Percentiles rank a stretch among this genome's conserved stretches.
Evolutionary conservation across 2,113 vertebrate species (phyloP).

Genomic region (Pteropus alecto): DNA sequence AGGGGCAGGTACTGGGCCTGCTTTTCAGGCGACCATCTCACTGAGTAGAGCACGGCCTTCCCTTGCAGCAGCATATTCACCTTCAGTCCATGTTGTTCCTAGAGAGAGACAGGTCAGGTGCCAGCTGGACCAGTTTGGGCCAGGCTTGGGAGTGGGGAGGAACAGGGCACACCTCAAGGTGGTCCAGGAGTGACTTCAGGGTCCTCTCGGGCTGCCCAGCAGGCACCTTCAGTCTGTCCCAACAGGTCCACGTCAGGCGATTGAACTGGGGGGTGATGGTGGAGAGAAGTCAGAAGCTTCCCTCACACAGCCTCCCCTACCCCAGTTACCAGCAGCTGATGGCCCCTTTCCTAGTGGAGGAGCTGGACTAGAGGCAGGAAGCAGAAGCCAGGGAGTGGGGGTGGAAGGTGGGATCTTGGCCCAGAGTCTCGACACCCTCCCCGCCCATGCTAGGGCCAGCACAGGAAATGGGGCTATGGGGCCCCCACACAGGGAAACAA

Average conservation of each 20-base stretch:
- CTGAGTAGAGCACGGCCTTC: slow-evolving; percentile 49
- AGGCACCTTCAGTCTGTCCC: slow-evolving; percentile 85
- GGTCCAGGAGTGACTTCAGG: slow-evolving; percentile 85
- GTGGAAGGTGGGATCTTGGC: slow-evolving; percentile 61
- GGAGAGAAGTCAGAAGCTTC: neutral
- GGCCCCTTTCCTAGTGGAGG: slow-evolving; percentile 53
- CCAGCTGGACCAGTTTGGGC: neutral
- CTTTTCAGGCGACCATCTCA: neutral
- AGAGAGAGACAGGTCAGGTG: neutral
- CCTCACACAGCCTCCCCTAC: neutral
- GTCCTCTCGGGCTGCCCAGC: slow-evolving; percentile 87
- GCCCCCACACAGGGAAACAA: slow-evolving; percentile 63
- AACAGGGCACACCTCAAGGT: slow-evolving; percentile 85
- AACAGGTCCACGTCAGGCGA: slow-evolving; percentile 84
- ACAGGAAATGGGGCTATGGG: slow-evolving; percentile 73
- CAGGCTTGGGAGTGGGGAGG: neutral
- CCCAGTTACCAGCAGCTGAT: neutral
- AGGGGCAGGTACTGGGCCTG: neutral
- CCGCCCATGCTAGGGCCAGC: slow-evolving; percentile 41
- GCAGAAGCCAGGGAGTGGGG: neutral
- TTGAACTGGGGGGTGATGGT: slow-evolving; percentile 81
- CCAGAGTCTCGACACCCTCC: slow-evolving; percentile 58
- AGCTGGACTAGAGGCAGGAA: slow-evolving; percentile 50
- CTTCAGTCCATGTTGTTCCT: slow-evolving; percentile 60
- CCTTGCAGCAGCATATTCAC: slow-evolving; percentile 70